Percentiles rank a stretch among this genome's conserved stretches.
phyloP scores from a whole-genome alignment of 2,888 invertebrate species.

The Hypomecis punctinalis region DNA sequence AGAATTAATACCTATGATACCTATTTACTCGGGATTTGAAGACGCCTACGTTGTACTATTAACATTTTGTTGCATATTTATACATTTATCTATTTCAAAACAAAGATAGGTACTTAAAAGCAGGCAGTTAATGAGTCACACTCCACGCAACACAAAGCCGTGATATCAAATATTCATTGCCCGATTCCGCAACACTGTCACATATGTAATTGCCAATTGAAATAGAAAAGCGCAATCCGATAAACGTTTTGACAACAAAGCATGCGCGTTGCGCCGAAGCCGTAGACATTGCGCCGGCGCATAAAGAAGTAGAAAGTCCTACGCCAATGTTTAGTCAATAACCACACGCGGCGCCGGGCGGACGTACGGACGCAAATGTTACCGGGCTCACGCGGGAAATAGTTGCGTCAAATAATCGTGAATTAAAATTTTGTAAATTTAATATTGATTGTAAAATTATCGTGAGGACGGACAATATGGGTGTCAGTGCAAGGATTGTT shows the following conservation, averaged over 20 bases:
- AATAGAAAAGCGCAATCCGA: conserved; percentile 52
- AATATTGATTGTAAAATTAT: conserved; percentile 43
- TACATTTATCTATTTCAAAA: neutral
- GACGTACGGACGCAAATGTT: conserved; percentile 79
- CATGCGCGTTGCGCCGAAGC: conserved; percentile 47
- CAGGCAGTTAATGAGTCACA: conserved; percentile 1
- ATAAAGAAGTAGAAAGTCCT: conserved; percentile 81
- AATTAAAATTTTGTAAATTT: conserved; percentile 48
- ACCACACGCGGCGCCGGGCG: conserved; percentile 61
- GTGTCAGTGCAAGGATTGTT: conserved; percentile 78
- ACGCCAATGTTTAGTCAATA: conserved; percentile 70
- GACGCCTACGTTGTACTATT: too few relatives aligned
- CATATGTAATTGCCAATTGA: conserved; percentile 41
- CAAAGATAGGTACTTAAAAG: neutral
- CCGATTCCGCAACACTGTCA: conserved; percentile 37
- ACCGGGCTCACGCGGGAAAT: conserved; percentile 78
- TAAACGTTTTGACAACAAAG: conserved; percentile 46
- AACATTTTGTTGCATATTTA: too few relatives aligned
- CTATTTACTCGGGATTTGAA: too few relatives aligned
- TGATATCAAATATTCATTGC: conserved; percentile 39
- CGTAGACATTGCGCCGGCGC: conserved; percentile 68
- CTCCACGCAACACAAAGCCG: conserved; percentile 32
- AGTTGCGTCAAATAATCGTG: conserved; percentile 73
- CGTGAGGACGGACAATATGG: conserved; percentile 68
- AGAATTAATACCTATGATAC: too few relatives aligned